Percentiles rank a stretch among this genome's conserved stretches.
Evolutionary conservation across 2,113 vertebrate species (phyloP).

Genomic region (Campylomormyrus tamandua): DNA sequence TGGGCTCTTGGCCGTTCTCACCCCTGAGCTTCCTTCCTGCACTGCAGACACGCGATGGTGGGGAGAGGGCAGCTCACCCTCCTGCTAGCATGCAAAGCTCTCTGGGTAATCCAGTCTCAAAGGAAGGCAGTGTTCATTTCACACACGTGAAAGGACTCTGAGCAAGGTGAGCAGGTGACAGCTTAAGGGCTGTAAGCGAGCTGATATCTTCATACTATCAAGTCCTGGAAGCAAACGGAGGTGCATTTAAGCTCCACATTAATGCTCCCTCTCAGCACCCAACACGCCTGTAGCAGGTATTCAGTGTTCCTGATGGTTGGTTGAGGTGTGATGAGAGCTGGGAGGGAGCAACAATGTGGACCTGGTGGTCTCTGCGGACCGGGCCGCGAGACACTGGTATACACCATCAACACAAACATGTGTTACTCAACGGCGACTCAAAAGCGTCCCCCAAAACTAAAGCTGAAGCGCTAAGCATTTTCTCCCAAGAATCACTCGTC

Average conservation of each 20-base stretch:
- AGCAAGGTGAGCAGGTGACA: neutral
- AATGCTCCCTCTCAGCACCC: neutral
- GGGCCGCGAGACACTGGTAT: neutral
- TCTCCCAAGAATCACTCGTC: conserved; percentile 47
- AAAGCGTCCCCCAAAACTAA: neutral
- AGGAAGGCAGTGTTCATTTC: conserved; percentile 28
- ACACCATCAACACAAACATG: neutral
- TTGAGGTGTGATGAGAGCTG: neutral
- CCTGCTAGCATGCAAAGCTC: conserved; percentile 28
- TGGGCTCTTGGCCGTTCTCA: neutral
- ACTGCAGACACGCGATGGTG: neutral
- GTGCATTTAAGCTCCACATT: neutral
- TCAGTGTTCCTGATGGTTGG: neutral
- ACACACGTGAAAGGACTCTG: conserved; percentile 19
- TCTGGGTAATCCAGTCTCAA: conserved; percentile 9
- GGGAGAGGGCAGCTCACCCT: neutral
- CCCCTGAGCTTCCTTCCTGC: neutral
- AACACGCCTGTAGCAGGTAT: neutral
- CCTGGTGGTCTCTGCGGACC: neutral
- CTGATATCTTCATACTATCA: neutral
- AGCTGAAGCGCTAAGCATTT: conserved; percentile 31
- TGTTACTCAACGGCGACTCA: neutral
- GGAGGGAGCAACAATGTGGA: neutral
- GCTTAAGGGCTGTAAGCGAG: neutral
- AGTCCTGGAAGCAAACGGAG: neutral